Conservation (phyloP, 2,113 vertebrate species). For the Acrocephalus arundinaceus region DNA sequence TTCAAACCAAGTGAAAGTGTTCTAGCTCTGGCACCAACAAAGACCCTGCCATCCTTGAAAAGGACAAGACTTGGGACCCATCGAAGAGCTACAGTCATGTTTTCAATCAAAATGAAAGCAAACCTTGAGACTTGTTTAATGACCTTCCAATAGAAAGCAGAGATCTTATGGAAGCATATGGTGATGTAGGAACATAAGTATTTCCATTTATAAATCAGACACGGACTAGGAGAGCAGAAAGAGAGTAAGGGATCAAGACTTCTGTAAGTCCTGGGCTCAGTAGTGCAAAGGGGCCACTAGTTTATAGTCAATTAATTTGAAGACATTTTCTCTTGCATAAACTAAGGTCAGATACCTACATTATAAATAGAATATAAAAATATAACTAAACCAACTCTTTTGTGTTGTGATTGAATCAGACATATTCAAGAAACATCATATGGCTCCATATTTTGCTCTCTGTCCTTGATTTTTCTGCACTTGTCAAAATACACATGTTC, state of each 20-base stretch:
- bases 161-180: neutral
- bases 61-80: neutral
- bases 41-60: neutral
- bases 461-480: neutral
- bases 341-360: neutral
- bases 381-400: neutral
- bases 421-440: neutral
- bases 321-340: neutral
- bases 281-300: neutral
- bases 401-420: neutral
- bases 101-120: neutral
- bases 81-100: neutral
- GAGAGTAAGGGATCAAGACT: neutral
- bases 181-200: neutral
- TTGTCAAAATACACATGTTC: neutral
- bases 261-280: neutral
- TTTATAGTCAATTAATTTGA: neutral
- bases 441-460: neutral
- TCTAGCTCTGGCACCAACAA: neutral
- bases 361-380: neutral
- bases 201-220: neutral
- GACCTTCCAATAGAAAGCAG: neutral
- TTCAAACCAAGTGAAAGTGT: neutral
- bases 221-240: neutral
- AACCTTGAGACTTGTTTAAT: neutral